Percentiles rank a stretch among this genome's conserved stretches.
Conservation (phyloP, 2,113 vertebrate genomes). For the Cyanistes caeruleus region DNA sequence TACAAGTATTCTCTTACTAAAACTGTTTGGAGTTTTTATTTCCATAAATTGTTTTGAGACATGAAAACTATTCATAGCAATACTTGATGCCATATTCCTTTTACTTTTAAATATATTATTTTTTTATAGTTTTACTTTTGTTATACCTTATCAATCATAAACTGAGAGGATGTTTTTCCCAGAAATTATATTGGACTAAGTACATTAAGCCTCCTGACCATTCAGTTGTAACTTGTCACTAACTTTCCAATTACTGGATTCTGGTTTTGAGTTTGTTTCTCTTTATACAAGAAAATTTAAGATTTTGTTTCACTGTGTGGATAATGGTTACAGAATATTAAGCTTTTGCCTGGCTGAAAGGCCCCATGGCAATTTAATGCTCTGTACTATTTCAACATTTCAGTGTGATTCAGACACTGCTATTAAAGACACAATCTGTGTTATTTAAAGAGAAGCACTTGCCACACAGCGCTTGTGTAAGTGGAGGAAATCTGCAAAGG, state of each 20-base stretch:
- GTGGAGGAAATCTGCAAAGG: background rate
- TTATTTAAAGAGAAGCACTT: background rate
- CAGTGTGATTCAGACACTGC: background rate
- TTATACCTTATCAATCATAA: background rate
- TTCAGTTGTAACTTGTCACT: background rate
- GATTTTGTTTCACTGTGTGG: background rate
- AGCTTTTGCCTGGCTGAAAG: background rate
- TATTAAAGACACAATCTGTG: background rate
- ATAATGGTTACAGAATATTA: background rate
- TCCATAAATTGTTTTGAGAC: background rate
- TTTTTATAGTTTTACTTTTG: background rate
- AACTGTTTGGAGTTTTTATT: background rate
- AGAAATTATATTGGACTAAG: background rate
- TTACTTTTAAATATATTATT: background rate
- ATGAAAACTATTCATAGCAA: background rate
- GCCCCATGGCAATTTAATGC: background rate
- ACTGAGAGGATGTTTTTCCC: background rate
- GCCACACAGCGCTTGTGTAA: background rate
- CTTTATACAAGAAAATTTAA: background rate
- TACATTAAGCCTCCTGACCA: background rate
- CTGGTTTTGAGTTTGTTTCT: background rate
- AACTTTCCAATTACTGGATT: background rate
- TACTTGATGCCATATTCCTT: background rate
- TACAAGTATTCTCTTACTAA: background rate
- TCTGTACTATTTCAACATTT: background rate